Base-by-base conservation (phyloP, 2,888 invertebrate species). In the Scaptomyza cyrtandrae region DNA sequence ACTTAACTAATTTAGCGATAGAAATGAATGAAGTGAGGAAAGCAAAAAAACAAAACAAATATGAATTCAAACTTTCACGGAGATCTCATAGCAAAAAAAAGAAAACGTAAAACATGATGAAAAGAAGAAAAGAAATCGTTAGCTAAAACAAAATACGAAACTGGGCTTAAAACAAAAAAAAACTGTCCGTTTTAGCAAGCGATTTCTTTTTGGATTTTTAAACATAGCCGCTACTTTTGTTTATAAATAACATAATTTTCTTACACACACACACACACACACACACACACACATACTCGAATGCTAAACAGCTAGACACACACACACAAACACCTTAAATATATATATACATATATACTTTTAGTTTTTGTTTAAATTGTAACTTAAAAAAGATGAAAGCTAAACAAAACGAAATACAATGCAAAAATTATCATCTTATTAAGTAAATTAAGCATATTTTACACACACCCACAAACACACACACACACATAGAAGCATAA, bases 41-140 rank as follows among this genome's bases (percentile, higher is more conserved):
- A 13, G 55, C n/a, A 37, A 62, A 50, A 39, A 54, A 57, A 61
- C 63, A 19, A 74, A 59, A 76, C 27, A 56, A 69, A 87, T 75
- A 83, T 87, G 82, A 84, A 84, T 87, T 87, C 90, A 90, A 90
- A 87, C 90, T 90, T 90, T 90, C 90, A 90, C 78, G 88, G 83
- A 88, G 90, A 90, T 90, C 91, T 90, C 90, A 90, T 86, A 89
- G 89, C 83, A 88, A 88, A 88, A 88, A 84, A 41, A 41, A n/a
- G 7, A 58, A 55, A 75, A 56, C 56, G 50, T 46, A 78, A 67
- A 60, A 56, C 49, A 65, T 75, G 56, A 73, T 70, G 64, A 63
- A 82, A 76, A 71, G 60, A 41, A 43, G 58, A 64, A 73, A 43
- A 37, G 59, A 67, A 82, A 60, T 57, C 48, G 64, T 54, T 53